Evolutionary conservation across 1,140 invertebrate genomes (phyloP).

Genomic region (Drosophila triauraria): DNA sequence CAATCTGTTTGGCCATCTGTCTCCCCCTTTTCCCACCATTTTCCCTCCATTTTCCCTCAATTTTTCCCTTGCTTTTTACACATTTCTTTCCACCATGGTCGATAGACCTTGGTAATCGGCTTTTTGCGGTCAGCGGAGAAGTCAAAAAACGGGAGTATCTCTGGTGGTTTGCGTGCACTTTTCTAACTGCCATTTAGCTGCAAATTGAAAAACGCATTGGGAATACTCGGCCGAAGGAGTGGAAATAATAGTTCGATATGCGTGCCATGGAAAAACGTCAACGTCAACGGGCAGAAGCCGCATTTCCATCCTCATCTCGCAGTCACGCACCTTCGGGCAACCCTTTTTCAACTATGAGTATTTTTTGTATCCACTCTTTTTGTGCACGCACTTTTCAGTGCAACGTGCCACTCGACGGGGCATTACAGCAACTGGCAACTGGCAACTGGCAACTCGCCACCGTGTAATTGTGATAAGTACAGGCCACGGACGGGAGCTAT

Average conservation of each 20-base stretch:
- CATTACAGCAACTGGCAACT: constrained; percentile 20
- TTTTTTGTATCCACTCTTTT: constrained; percentile 11
- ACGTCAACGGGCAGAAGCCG: constrained; percentile 29
- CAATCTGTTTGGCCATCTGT: constrained; percentile 34
- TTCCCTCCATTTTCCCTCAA: not conserved
- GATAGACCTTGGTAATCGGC: constrained; percentile 52
- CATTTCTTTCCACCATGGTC: constrained; percentile 41
- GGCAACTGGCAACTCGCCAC: constrained; percentile 34
- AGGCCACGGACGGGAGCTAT: constrained; percentile 31
- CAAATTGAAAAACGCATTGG: constrained; percentile 60
- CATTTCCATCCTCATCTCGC: constrained; percentile 30
- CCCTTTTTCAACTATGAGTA: constrained; percentile 15
- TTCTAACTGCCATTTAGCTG: constrained; percentile 66
- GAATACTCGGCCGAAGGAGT: not conserved
- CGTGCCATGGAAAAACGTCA: constrained; percentile 34
- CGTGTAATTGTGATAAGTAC: constrained; percentile 51
- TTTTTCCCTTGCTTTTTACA: not conserved
- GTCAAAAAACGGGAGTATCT: constrained; percentile 36
- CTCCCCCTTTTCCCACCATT: not conserved
- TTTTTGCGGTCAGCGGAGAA: constrained; percentile 44
- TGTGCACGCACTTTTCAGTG: constrained; percentile 47
- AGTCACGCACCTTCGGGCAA: constrained; percentile 42
- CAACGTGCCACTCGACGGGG: constrained; percentile 29
- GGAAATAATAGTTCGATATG: constrained; percentile 6
- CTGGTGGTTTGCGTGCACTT: constrained; percentile 56